Conservation (phyloP, 2,797 vertebrate genomes). For the Glyptemys insculpta region DNA sequence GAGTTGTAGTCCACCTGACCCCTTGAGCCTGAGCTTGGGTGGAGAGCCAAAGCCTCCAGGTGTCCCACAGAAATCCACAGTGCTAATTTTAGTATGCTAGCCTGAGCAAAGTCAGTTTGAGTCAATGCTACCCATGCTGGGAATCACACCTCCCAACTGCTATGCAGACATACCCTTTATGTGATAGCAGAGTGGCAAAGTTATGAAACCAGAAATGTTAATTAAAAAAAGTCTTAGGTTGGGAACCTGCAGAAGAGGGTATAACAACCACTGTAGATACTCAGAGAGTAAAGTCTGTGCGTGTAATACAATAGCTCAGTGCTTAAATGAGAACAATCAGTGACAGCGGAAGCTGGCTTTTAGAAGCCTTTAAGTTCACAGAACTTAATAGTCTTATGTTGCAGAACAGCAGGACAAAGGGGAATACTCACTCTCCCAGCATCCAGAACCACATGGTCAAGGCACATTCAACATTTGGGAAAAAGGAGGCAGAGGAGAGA, state of each 20-base stretch:
- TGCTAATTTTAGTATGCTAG: too few species aligned
- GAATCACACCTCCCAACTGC: too few species aligned
- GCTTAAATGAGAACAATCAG: neutral
- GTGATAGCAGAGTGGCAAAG: neutral
- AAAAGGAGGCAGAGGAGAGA: neutral
- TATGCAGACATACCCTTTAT: too few species aligned
- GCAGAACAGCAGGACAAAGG: neutral
- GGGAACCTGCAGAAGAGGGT: neutral
- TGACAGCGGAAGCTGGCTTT: neutral
- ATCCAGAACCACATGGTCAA: fast-evolving
- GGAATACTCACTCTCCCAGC: neutral
- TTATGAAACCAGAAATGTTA: fast-evolving
- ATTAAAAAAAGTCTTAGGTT: neutral
- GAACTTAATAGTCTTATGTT: neutral
- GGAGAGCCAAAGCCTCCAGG: too few species aligned
- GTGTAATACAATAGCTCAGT: neutral
- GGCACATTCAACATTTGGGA: neutral
- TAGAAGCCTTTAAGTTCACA: neutral
- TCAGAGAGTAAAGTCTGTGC: too few species aligned
- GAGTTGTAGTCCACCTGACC: too few species aligned
- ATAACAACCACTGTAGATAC: too few species aligned
- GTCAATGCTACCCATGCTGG: too few species aligned
- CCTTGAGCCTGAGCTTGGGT: too few species aligned
- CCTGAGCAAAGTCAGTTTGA: too few species aligned
- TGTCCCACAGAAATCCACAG: too few species aligned